phyloP scores from a whole-genome alignment of 2,797 vertebrate species.

The Leuciscus waleckii region DNA sequence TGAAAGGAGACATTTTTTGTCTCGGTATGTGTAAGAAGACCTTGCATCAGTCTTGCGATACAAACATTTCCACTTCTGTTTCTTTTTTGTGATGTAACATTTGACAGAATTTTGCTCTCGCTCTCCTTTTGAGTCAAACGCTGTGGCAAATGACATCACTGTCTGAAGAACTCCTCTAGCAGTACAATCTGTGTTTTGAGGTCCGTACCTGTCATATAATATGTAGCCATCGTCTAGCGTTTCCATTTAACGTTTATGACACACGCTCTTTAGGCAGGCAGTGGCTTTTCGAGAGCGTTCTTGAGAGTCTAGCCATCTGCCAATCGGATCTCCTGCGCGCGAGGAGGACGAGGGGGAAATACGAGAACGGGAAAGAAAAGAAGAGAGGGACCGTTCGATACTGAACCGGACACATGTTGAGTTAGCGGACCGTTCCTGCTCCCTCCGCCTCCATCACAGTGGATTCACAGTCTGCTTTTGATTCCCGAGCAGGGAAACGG shows the following conservation, averaged over 20 bases:
- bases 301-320: constrained; percentile 57
- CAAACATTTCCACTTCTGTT: not conserved
- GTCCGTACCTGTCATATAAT: not conserved
- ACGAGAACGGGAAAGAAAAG: constrained; percentile 59
- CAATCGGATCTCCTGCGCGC: constrained; percentile 45
- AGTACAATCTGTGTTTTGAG: not conserved
- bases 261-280: not conserved
- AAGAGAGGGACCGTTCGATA: constrained; percentile 66
- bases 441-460: constrained; percentile 53
- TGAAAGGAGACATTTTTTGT: not conserved
- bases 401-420: constrained; percentile 82
- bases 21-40: not conserved
- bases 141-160: constrained; percentile 5
- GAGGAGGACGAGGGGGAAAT: constrained; percentile 55
- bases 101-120: not conserved
- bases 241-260: not conserved
- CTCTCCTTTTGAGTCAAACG: not conserved
- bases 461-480: constrained; percentile 29
- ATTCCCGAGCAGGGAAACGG: constrained; percentile 22
- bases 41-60: not conserved
- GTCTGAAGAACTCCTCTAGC: constrained; percentile 3
- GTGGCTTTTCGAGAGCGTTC: constrained; percentile 42
- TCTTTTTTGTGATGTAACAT: constrained; percentile 1
- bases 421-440: constrained; percentile 71
- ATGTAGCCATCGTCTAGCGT: not conserved